Conservation (phyloP, 1,140 invertebrate species). For the Hypsibius dujardini region DNA sequence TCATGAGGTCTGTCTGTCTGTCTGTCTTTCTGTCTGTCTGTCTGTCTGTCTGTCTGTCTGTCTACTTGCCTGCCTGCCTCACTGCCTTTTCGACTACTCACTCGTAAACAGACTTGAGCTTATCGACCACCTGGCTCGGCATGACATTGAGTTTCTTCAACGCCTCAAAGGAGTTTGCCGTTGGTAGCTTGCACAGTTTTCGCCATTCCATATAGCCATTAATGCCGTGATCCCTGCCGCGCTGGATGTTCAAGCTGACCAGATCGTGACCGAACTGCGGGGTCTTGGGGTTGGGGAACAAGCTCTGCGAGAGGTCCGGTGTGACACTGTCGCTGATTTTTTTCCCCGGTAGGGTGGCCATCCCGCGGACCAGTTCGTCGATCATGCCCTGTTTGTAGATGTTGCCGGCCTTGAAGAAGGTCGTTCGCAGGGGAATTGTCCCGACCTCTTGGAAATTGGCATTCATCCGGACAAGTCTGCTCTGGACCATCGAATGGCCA, state of each 20-base stretch:
- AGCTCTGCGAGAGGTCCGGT: slow-evolving; percentile 42
- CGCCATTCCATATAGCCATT: slow-evolving; percentile 32
- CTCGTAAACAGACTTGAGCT: no score
- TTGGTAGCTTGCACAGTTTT: slow-evolving; percentile 27
- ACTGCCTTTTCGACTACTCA: no score
- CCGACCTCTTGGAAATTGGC: slow-evolving; percentile 34
- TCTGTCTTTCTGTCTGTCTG: no score
- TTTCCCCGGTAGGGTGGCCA: slow-evolving; percentile 48
- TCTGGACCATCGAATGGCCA: slow-evolving; percentile 41
- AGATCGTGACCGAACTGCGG: slow-evolving; percentile 59
- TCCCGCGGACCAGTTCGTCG: slow-evolving; percentile 45
- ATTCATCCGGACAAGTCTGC: slow-evolving; percentile 30
- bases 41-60: no score
- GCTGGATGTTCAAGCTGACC: slow-evolving; percentile 61
- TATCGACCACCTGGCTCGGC: no score
- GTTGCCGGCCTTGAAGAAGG: slow-evolving; percentile 28
- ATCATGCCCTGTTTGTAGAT: slow-evolving; percentile 37
- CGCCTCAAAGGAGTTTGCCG: not conserved
- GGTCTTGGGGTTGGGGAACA: slow-evolving; percentile 31
- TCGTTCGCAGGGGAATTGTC: slow-evolving; percentile 39
- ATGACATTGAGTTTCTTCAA: not conserved
- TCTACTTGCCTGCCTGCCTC: no score
- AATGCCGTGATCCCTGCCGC: slow-evolving; percentile 37
- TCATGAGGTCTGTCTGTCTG: no score
- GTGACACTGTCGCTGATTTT: slow-evolving; percentile 47